These are phyloP conservation scores for Progne subis DNA, from an alignment of 2,113 vertebrate genomes.

Conservation along the genomic window DNA sequence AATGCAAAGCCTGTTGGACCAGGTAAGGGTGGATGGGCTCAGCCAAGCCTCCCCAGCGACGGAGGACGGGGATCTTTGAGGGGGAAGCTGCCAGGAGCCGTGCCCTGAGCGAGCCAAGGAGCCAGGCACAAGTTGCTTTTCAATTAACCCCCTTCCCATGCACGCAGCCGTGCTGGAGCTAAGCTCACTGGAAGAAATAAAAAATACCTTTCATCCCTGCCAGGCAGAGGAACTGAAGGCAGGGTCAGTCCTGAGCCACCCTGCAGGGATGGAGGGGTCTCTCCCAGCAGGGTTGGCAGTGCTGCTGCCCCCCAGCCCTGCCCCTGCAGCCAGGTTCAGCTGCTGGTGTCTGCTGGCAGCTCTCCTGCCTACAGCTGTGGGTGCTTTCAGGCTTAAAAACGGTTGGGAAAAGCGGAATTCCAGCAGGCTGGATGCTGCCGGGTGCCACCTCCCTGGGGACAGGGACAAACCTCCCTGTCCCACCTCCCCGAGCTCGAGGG, in stretches of 20 bases:
- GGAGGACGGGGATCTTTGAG: neutral
- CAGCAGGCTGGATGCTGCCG: neutral
- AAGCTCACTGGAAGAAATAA: neutral
- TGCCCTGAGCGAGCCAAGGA: neutral
- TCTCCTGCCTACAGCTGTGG: neutral
- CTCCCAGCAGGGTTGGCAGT: neutral
- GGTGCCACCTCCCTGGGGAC: neutral
- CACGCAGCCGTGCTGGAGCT: neutral
- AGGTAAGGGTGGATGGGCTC: neutral
- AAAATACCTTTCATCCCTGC: rapidly evolving
- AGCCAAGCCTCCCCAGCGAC: neutral
- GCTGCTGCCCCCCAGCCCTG: neutral
- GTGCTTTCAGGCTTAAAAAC: neutral
- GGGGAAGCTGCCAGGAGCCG: neutral
- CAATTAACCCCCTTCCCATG: neutral
- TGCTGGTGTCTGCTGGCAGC: neutral
- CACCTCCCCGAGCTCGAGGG: neutral
- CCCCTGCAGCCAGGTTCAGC: neutral
- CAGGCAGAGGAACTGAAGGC: neutral
- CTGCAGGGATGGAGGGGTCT: neutral
- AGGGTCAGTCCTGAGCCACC: neutral
- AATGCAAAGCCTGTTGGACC: neutral
- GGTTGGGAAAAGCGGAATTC: neutral
- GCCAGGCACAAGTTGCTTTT: neutral
- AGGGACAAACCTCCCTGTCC: neutral